Conservation (phyloP, 1,140 invertebrate species). For the Aphis craccivora region DNA sequence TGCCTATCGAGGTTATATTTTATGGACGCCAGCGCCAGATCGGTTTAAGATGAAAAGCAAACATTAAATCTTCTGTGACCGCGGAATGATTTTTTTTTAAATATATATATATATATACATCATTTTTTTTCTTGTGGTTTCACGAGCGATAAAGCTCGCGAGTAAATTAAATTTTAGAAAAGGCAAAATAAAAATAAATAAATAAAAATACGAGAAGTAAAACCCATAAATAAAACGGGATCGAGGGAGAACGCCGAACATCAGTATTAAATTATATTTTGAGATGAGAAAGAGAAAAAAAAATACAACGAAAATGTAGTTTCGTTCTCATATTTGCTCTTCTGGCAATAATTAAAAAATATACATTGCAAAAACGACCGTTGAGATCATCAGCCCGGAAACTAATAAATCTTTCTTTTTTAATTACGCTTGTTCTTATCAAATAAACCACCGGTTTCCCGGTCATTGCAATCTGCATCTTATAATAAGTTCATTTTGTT, state of each 20-base stretch:
- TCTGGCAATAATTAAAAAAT: slow-evolving; percentile 58
- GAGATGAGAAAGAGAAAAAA: slow-evolving; percentile 49
- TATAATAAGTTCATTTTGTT: slow-evolving; percentile 49
- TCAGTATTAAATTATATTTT: slow-evolving; percentile 58
- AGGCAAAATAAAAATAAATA: slow-evolving; percentile 45
- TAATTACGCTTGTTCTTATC: slow-evolving; percentile 58
- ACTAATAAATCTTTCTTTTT: slow-evolving; percentile 58
- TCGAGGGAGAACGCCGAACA: slow-evolving; percentile 58
- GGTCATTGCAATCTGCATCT: slow-evolving; percentile 55
- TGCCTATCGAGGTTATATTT: slow-evolving; percentile 51
- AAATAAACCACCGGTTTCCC: slow-evolving; percentile 58
- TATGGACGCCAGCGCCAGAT: slow-evolving; percentile 49
- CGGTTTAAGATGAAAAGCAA: slow-evolving; percentile 52
- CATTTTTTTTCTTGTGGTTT: slow-evolving; percentile 45
- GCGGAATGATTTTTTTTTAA: slow-evolving; percentile 37
- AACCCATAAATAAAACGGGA: slow-evolving; percentile 55
- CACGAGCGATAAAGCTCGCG: slow-evolving; percentile 56
- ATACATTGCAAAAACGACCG: slow-evolving; percentile 56
- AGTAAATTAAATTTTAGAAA: slow-evolving; percentile 58
- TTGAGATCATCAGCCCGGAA: slow-evolving; percentile 56
- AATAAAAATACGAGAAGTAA: slow-evolving; percentile 48
- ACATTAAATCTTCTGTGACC: slow-evolving; percentile 57
- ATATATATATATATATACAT: slow-evolving; percentile 15
- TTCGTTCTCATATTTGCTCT: slow-evolving; percentile 57
- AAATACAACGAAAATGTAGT: slow-evolving; percentile 49